Conservation (phyloP, 64 coral and sea anemone genomes). For the Hydrozoanthus tunicans region DNA sequence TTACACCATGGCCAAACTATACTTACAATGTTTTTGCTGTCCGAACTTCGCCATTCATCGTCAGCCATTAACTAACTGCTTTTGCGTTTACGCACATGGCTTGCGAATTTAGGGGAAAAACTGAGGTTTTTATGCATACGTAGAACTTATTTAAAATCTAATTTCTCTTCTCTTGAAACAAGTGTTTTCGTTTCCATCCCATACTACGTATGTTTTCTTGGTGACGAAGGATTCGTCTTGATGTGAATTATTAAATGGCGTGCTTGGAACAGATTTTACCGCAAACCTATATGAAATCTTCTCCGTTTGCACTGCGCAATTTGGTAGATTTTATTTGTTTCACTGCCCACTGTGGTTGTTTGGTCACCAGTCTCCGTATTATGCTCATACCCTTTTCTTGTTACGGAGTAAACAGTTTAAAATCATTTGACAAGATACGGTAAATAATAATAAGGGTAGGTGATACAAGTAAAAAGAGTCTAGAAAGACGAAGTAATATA, state of each 20-base stretch:
- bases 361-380: slow-evolving; percentile 13
- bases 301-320: background rate
- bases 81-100: background rate
- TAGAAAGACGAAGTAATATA: too few relatives aligned
- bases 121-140: background rate
- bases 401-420: background rate
- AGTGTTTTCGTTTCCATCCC: too few relatives aligned
- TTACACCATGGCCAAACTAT: background rate
- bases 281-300: background rate
- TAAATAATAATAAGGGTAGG: background rate
- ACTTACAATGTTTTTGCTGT: background rate
- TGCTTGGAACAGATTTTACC: slow-evolving; percentile 22
- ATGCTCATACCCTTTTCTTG: background rate
- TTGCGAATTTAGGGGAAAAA: background rate
- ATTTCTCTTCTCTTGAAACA: background rate
- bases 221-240: background rate
- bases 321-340: too few relatives aligned
- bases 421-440: slow-evolving; percentile 16
- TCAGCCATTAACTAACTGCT: too few relatives aligned
- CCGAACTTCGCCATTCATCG: too few relatives aligned
- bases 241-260: slow-evolving; percentile 70
- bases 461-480: background rate
- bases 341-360: background rate
- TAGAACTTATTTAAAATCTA: background rate
- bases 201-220: slow-evolving; percentile 5